Conservation (phyloP, 2,113 vertebrate genomes). For the Pterophyllum scalare region DNA sequence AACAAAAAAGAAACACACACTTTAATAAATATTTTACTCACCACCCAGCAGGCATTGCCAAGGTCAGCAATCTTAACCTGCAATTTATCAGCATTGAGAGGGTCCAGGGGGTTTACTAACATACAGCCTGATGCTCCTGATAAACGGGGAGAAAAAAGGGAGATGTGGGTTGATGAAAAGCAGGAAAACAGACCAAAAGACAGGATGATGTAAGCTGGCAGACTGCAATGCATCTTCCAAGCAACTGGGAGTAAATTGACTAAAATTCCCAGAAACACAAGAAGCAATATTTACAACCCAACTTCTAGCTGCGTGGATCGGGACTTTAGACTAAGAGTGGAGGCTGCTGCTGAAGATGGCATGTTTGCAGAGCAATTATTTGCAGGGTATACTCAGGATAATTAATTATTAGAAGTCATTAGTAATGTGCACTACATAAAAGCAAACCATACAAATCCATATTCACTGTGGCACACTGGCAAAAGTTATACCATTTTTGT, state of each 20-base stretch:
- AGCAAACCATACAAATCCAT: not conserved
- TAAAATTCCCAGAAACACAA: no score
- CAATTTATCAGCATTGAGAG: constrained; percentile 92
- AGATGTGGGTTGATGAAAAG: not conserved
- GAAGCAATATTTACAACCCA: no score
- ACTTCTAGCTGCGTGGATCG: no score
- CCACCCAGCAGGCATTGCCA: constrained; percentile 99
- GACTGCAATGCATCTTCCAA: no score
- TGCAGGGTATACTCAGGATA: not conserved
- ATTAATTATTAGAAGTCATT: not conserved
- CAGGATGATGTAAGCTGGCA: no score
- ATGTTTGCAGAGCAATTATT: not conserved
- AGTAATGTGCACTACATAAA: not conserved
- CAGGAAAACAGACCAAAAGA: not conserved
- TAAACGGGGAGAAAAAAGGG: not conserved
- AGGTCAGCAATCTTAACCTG: constrained; percentile 98
- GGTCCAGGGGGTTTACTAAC: constrained; percentile 94
- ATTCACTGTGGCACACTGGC: not conserved
- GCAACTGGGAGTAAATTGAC: no score
- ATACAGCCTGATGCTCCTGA: constrained; percentile 86
- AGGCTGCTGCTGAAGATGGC: not conserved
- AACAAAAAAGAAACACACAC: not conserved
- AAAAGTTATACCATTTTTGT: not conserved
- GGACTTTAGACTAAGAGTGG: no score
- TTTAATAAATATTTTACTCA: constrained; percentile 78